Evolutionary conservation across 2,888 invertebrate species (phyloP).

Genomic region (Gastrophysa polygoni): DNA sequence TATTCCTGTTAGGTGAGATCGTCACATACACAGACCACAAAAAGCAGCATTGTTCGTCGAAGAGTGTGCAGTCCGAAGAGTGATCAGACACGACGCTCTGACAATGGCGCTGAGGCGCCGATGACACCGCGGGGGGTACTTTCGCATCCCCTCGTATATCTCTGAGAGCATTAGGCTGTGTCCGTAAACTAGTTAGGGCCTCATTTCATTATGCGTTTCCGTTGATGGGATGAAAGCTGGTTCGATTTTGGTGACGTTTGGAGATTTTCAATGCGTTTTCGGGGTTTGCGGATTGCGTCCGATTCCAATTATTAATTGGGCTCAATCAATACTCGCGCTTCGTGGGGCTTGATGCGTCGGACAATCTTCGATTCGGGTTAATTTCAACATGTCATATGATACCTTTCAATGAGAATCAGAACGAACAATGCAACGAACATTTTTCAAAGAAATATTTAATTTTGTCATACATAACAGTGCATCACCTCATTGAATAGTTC

Average conservation of each 20-base stretch:
- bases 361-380: no score
- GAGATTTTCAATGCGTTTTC: not conserved
- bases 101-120: constrained; percentile 55
- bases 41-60: constrained; percentile 49
- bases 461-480: no score
- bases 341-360: no score
- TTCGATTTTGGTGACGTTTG: constrained; percentile 3
- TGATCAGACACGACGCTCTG: constrained; percentile 51
- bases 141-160: constrained; percentile 36
- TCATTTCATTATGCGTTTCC: constrained; percentile 45
- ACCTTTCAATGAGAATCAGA: no score
- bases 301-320: not conserved
- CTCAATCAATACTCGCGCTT: not conserved
- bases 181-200: constrained; percentile 53
- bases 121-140: constrained; percentile 52
- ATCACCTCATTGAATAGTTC: no score
- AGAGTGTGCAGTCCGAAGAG: no score
- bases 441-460: no score
- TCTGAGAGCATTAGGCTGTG: not conserved
- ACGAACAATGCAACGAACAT: no score
- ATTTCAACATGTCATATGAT: no score
- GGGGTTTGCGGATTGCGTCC: not conserved
- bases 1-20: constrained; percentile 51
- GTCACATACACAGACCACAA: constrained; percentile 50
- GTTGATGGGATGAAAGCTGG: constrained; percentile 21